Base-by-base conservation (phyloP, 2,797 vertebrate species). In the Centroberyx gerrardi region DNA sequence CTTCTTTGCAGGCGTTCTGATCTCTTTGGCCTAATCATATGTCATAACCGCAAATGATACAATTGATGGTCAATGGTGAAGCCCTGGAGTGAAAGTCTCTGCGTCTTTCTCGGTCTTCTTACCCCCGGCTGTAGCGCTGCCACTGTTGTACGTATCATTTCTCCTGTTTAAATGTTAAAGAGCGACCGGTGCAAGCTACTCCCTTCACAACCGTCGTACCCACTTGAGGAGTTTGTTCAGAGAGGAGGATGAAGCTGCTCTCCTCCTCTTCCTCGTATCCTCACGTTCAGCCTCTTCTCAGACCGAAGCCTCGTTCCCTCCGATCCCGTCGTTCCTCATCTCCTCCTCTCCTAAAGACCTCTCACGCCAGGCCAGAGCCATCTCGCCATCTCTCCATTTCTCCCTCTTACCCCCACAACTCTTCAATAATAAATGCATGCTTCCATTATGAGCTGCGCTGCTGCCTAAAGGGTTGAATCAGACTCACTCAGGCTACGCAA, bases 361-460 rank as follows among this genome's bases (percentile, higher is more conserved):
- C 83, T 88, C 82, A 89, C 31, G n/a, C 82, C 85, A 83, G 76
- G 69, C 75, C 80, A 87, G 38, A 28, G 64, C 72, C 69, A 22
- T 22, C 22, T 22, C 22, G 22, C 22, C 22, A 22, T 38, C 56
- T 61, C 75, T 48, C 84, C 74, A 85, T 92, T 90, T 91, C 90
- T 92, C 90, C 88, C 88, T 89, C 92, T 89, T 90, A 85, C 91
- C 88, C 93, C 94, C 88, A 85, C 74, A 22, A 22, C 85, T 92
- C 80, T 83, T 96, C 91, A 95, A 95, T 96, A 95, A 96, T 96
- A 93, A 87, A 96, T 95, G 87, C 60, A 65, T 78, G 85, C 90
- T 91, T 96, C 95, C 95, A 96, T 96, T 96, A 95, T 90, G 93
- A 92, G 91, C 90, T 76, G 84, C 90, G 83, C 82, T 84, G 0